phyloP scores from a whole-genome alignment of 2,797 vertebrate species.

The Sibirionetta formosa region DNA sequence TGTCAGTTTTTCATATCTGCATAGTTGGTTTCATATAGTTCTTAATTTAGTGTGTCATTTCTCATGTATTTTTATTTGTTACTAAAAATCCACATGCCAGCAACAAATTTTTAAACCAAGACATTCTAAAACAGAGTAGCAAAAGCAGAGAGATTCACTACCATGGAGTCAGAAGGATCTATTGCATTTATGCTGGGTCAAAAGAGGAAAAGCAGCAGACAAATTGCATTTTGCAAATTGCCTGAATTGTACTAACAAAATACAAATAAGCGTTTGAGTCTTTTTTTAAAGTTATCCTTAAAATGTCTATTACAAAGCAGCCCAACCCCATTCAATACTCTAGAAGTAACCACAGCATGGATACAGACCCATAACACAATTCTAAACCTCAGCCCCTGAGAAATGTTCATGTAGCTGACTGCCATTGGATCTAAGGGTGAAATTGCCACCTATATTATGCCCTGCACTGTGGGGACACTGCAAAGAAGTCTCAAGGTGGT shows the following conservation, averaged over 20 bases:
- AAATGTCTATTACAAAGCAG: neutral
- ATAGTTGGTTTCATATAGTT: neutral
- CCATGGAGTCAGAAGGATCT: neutral
- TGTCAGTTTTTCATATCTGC: neutral
- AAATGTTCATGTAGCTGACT: neutral
- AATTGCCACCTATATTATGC: neutral
- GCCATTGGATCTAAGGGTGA: neutral
- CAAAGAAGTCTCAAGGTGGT: neutral
- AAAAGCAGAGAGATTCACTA: neutral
- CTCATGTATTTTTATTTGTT: neutral
- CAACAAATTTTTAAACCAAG: neutral
- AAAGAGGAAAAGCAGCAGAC: neutral
- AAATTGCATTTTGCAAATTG: slow-evolving; percentile 8
- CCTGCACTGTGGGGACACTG: neutral
- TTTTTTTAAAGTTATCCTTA: neutral
- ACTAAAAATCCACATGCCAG: neutral
- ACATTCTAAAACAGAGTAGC: neutral
- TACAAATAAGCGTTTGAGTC: neutral
- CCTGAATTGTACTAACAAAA: neutral
- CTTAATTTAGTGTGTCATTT: neutral
- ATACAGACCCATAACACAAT: neutral
- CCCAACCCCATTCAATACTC: neutral
- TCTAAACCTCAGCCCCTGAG: neutral
- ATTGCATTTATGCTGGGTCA: neutral
- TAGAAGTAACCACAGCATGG: neutral